Evolutionary conservation across 1,140 invertebrate genomes (phyloP), one percentile per base, ranked within the genome.

Genomic region (Odontomachus brunneus): DNA sequence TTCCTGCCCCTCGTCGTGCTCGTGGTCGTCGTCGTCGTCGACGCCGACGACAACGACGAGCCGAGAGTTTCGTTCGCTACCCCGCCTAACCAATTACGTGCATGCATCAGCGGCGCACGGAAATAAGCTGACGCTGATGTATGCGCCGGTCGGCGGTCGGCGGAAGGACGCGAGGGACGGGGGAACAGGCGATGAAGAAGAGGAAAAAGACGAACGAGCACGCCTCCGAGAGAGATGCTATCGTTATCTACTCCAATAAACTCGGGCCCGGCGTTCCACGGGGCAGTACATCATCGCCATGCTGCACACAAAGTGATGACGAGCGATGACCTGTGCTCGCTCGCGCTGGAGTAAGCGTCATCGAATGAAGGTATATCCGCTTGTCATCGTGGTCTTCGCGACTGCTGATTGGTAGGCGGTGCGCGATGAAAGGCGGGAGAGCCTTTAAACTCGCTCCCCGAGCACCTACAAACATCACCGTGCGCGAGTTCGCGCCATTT

Each of bases 121-220:
- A 93, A 93, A 93, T 93, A 93, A 93, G 89, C 89, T 91, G 92
- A 93, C 92, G 90, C 81, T 93, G 92, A 93, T 91, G 92, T 89
- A 93, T 93, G 89, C 71, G 51, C 51, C 84, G 84, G 84, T 76
- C 83, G 81, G 65, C 84, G 84, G 84, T 76, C 83, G 81, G 67
- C 86, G 85, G 85, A 83, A 83, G 71, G 63, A 66, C 84, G 84
- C 62, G 78, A 29, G 15, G 76, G 62, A 75, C 63, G 78, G 72
- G 85, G 76, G 22, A 22, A 24, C 48, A 44, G 38, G 51, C 60
- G 38, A 78, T 76, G 59, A 67, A 55, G 71, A 74, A 26, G 44
- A 73, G 49, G n/a, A 62, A 66, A 65, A 72, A 63, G 51, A 76
- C 62, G 11, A 38, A 82, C 82, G 88, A 86, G 87, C 90, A 91